A percentile compares a stretch with the other conserved stretches of the same genome.
phyloP scores from a whole-genome alignment of 2,113 vertebrate species.

The Neofelis nebulosa region DNA sequence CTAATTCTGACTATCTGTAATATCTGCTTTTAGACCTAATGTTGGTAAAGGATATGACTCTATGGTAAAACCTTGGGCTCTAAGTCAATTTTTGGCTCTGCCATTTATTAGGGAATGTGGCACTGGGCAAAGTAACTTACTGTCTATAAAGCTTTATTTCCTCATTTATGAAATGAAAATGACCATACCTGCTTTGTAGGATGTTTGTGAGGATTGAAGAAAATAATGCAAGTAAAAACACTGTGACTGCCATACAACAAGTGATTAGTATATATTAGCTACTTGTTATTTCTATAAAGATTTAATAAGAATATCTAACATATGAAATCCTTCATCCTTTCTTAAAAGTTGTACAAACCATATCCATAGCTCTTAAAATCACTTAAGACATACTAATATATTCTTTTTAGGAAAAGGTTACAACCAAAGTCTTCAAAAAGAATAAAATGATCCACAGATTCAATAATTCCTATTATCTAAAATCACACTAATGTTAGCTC shows the following conservation, averaged over 20 bases:
- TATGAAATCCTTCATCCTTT: background rate
- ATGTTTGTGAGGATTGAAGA: background rate
- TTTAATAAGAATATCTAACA: background rate
- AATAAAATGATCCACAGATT: background rate
- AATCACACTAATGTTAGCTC: background rate
- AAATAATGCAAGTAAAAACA: conserved; percentile 36
- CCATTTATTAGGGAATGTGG: conserved; percentile 16
- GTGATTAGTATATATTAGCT: background rate
- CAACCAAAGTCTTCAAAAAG: conserved; percentile 18
- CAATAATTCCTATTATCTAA: background rate
- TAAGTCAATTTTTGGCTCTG: background rate
- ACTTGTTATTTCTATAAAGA: background rate
- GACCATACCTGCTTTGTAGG: background rate
- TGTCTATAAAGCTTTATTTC: conserved; percentile 47
- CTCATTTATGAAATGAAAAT: background rate
- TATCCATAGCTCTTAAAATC: background rate
- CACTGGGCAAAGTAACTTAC: background rate
- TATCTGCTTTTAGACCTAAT: background rate
- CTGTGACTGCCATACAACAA: background rate
- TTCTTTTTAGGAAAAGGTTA: conserved; percentile 48
- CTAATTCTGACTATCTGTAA: background rate
- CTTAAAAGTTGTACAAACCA: background rate
- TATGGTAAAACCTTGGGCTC: background rate
- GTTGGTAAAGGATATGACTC: background rate
- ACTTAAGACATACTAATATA: background rate